phyloP scores from a whole-genome alignment of 2,113 vertebrate genomes.

The Campylomormyrus numenius region DNA sequence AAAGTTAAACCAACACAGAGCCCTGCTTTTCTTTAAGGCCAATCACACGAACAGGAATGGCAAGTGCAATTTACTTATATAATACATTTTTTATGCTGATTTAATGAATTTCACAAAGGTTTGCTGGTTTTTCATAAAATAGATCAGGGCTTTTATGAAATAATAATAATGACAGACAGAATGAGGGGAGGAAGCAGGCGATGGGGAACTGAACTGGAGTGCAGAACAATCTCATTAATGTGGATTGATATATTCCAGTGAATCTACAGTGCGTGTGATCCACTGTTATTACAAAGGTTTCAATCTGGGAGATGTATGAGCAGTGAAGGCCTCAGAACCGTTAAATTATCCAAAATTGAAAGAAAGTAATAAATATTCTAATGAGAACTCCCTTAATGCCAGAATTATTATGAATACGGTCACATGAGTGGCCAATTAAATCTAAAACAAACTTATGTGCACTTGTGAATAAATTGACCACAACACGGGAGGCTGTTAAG shows the following conservation, averaged over 20 bases:
- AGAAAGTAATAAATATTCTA: slow-evolving; percentile 76
- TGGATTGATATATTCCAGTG: slow-evolving; percentile 92
- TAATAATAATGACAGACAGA: slow-evolving; percentile 87
- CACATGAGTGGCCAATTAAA: slow-evolving; percentile 50
- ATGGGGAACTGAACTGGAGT: slow-evolving; percentile 70
- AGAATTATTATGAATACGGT: slow-evolving; percentile 44
- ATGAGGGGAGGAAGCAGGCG: slow-evolving; percentile 41
- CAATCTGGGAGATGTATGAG: slow-evolving; percentile 65
- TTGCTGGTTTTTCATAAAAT: slow-evolving; percentile 94
- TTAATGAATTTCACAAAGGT: slow-evolving; percentile 99
- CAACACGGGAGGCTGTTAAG: slow-evolving; percentile 44
- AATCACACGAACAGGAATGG: slow-evolving; percentile 73
- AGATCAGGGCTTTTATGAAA: slow-evolving; percentile 89
- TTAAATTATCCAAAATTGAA: slow-evolving; percentile 83
- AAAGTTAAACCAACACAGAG: slow-evolving; percentile 98
- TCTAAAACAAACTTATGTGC: slow-evolving; percentile 56
- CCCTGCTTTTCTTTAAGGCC: slow-evolving; percentile 82
- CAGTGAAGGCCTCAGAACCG: slow-evolving; percentile 55
- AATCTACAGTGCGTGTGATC: slow-evolving; percentile 74
- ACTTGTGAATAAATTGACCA: slow-evolving; percentile 49
- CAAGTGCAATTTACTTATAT: slow-evolving; percentile 88
- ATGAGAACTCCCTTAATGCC: slow-evolving; percentile 46
- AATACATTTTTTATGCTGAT: slow-evolving; percentile 99
- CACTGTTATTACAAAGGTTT: slow-evolving; percentile 76
- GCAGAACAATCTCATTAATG: slow-evolving; percentile 97